Evolutionary conservation across 2,888 invertebrate genomes (phyloP), one percentile per base, ranked within the genome.

Genomic region (Ferdinandea cuprea): DNA sequence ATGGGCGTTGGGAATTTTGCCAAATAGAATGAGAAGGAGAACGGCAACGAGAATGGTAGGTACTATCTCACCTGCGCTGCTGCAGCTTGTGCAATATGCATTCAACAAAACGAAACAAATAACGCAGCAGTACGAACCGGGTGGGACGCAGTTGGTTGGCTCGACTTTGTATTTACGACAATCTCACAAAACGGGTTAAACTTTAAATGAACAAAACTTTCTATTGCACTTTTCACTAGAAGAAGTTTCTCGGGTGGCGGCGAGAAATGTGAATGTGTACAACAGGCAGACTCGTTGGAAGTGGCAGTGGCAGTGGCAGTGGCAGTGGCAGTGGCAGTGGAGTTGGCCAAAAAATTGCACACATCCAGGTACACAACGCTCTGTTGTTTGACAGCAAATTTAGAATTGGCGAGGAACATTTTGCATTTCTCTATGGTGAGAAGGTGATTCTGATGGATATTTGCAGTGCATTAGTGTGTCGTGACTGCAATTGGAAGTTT

Each of bases 191-290:
- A 83, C 69, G 71, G 66, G 71, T 72, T 77, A 66, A 83, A 83
- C 81, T 83, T 83, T 77, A 83, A 83, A 83, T 83, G 77, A 83
- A 83, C 81, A 83, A 77, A 83, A 83, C 77, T 81, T 81, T 77
- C 15, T 52, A 59, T 40, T 69, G 80, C 68, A 74, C 65, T 73
- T 79, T 72, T 58, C 68, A 74, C 76, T 50, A 65, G 42, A 69
- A 76, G 65, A 76, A 81, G 56, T 81, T 77, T 61, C 61, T 35
- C 42, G 28, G 25, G n/a, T n/a, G n/a, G n/a, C n/a, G 46, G 9
- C 50, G 61, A 44, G 42, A 59, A 68, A 37, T 68, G 61, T 42
- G 42, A 15, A 32, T 13, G 17, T 58, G 42, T 25, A 19, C 58
- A 28, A 50, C n/a, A n/a, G n/a, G n/a, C n/a, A n/a, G n/a, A n/a